Evolutionary conservation across 2,888 invertebrate genomes (phyloP), one percentile per base, ranked within the genome.

Genomic region (Gymnosoma rotundatum): DNA sequence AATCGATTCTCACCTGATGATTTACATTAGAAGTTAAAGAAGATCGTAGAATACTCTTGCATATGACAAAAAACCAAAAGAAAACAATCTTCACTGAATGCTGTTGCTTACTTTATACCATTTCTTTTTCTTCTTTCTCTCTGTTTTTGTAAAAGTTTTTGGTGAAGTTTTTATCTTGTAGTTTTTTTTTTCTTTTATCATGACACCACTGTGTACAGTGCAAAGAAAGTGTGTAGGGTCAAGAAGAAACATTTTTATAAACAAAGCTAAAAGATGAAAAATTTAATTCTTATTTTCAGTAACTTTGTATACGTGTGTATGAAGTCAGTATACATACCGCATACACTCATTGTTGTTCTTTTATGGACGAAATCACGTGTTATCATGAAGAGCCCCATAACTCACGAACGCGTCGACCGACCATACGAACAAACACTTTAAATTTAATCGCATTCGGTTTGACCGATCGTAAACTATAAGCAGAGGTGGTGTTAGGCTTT

Each of bases 1-100:
- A 92, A 90, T 90, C 90, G 90, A 92, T 91, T 91, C 90, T 90
- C 92, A 89, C 87, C 88, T 89, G 88, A 87, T 89, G 89, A 89
- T 89, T 88, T 88, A 87, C 89, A 91, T 91, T 92, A 91, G 92
- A 91, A 91, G 91, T 87, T 87, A 88, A 80, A 76, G 89, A 89
- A 83, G 84, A 83, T 83, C 58, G 78, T 80, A 80, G 83, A 86
- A 84, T 75, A 54, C 69, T 54, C 45, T 67, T 66, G 52, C 52
- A 60, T 52, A 70, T 38, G 48, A 63, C 67, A 70, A 63, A 45
- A 56, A 70, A 16, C 20, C 45, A 52, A 69, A 45, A 48, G 21
- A 70, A 64, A 64, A 79, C 25, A 64, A 75, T 79, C 63, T 72
- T 36, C 73, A 81, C 72, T 36, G 67, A 81, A 78, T 75, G 80